phyloP scores from a whole-genome alignment of 2,113 vertebrate genomes.

The Muntiacus muntjak region DNA sequence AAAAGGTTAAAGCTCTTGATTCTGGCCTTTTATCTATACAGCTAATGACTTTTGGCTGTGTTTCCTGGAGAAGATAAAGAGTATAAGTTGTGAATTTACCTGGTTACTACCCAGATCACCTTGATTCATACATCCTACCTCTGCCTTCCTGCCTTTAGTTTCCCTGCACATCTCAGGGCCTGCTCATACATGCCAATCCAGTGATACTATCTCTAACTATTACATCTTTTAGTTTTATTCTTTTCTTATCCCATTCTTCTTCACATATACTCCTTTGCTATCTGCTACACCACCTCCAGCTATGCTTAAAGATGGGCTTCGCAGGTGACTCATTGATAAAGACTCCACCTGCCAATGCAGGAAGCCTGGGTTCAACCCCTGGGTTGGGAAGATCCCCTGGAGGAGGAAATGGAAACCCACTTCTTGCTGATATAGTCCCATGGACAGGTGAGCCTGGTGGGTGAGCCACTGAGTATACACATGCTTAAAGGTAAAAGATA shows the following conservation, averaged over 20 bases:
- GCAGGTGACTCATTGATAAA: background rate
- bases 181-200: background rate
- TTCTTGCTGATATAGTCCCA: background rate
- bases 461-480: background rate
- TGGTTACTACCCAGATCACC: background rate
- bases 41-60: background rate
- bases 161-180: background rate
- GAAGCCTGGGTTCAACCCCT: background rate
- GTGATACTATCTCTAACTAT: background rate
- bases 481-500: background rate
- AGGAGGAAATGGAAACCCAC: background rate
- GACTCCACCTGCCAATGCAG: background rate
- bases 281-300: background rate
- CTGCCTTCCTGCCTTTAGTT: background rate
- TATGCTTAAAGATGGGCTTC: background rate
- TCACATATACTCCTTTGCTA: background rate
- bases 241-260: background rate
- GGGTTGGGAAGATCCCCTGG: background rate
- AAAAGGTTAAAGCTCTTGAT: slow-evolving; percentile 28
- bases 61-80: slow-evolving; percentile 9
- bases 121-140: background rate
- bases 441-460: background rate
- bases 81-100: background rate
- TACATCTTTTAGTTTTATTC: background rate
- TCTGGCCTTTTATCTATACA: slow-evolving; percentile 17